A percentile compares a stretch with the other conserved stretches of the same genome.
phyloP scores from a whole-genome alignment of 1,140 invertebrate species.

The Leptoteleia sp. region DNA sequence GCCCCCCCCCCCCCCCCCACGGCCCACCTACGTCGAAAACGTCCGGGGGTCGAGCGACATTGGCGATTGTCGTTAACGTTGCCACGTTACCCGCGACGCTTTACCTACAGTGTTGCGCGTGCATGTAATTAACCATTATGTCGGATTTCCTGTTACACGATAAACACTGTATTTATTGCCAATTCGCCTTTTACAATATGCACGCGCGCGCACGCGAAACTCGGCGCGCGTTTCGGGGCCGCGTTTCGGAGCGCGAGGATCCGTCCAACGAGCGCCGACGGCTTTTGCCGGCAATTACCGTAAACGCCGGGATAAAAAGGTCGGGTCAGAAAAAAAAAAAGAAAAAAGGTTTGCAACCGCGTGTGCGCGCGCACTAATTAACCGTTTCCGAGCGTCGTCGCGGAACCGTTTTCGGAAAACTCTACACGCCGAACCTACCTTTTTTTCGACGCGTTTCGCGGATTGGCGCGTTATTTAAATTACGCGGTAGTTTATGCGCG shows the following conservation, averaged over 20 bases:
- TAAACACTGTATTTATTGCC: constrained; percentile 67
- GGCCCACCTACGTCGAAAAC: constrained; percentile 55
- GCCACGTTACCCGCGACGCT: constrained; percentile 66
- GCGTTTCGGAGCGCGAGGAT: constrained; percentile 15
- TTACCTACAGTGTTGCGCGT: constrained; percentile 57
- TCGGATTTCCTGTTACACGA: constrained; percentile 66
- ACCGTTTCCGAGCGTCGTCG: too few species aligned
- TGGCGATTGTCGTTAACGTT: constrained; percentile 62
- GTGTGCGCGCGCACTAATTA: constrained; percentile 28
- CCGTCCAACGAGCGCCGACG: too few species aligned
- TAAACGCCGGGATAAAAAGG: constrained; percentile 44
- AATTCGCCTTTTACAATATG: constrained; percentile 61
- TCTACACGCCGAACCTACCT: too few species aligned
- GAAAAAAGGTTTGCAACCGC: constrained; percentile 34
- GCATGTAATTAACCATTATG: constrained; percentile 61
- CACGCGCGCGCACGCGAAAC: constrained; percentile 11
- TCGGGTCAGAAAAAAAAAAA: too few species aligned
- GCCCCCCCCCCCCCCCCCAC: too few species aligned
- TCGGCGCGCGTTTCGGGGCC: constrained; percentile 12
- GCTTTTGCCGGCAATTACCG: constrained; percentile 57
- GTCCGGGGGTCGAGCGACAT: constrained; percentile 14
- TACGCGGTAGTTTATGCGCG: not conserved
- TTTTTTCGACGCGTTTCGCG: too few species aligned
- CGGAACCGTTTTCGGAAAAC: too few species aligned
- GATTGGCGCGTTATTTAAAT: constrained; percentile 6